A percentile compares a stretch with the other conserved stretches of the same genome.
Evolutionary conservation across 2,888 invertebrate genomes (phyloP).

Genomic region (Icerya purchasi): DNA sequence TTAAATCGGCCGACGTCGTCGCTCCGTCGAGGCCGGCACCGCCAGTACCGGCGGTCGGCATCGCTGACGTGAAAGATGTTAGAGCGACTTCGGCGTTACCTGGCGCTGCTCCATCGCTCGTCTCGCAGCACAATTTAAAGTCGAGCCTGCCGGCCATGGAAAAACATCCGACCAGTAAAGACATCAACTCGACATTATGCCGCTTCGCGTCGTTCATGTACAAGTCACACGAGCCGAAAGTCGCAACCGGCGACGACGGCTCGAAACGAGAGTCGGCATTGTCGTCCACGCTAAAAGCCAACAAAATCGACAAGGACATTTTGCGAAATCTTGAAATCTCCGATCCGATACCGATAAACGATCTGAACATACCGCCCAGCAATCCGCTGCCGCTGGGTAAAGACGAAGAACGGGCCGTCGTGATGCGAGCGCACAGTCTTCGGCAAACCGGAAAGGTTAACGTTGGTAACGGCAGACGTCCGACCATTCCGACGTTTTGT

Average conservation of each 20-base stretch:
- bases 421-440: slow-evolving; percentile 66
- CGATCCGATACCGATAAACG: slow-evolving; percentile 51
- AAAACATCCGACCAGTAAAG: neutral
- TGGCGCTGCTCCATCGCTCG: neutral
- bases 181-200: slow-evolving; percentile 24
- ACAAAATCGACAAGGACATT: slow-evolving; percentile 40
- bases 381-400: slow-evolving; percentile 32
- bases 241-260: slow-evolving; percentile 22
- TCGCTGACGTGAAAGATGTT: neutral
- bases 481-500: slow-evolving; percentile 51
- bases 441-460: slow-evolving; percentile 29
- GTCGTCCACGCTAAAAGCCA: slow-evolving; percentile 8
- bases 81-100: slow-evolving; percentile 22
- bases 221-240: slow-evolving; percentile 1
- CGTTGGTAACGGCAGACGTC: slow-evolving; percentile 29
- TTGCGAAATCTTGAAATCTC: slow-evolving; percentile 61
- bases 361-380: slow-evolving; percentile 39
- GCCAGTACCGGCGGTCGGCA: slow-evolving; percentile 18
- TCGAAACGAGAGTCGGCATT: slow-evolving; percentile 30
- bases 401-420: slow-evolving; percentile 33
- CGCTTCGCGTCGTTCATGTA: slow-evolving; percentile 26
- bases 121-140: neutral
- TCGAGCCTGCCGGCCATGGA: neutral
- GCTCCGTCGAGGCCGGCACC: slow-evolving; percentile 32
- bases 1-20: slow-evolving; percentile 20